Evolutionary conservation across 64 coral and sea anemone species (phyloP), one percentile per base, ranked within the genome.

Genomic region (Montipora sp.): DNA sequence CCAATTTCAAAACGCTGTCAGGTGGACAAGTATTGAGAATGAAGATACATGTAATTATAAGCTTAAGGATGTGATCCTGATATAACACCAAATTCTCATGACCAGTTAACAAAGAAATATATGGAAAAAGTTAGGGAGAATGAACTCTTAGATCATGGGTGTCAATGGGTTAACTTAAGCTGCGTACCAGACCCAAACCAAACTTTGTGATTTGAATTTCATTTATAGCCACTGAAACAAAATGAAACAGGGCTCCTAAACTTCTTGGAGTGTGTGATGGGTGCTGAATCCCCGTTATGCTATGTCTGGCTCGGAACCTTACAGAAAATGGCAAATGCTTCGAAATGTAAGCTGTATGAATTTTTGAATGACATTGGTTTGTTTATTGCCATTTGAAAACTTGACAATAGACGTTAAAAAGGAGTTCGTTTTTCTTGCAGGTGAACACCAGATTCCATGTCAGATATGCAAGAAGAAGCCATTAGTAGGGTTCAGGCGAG

Each of bases 241-340:
- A 89, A 95, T 83, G 91, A 88, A 96, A 95, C 96, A 77, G 85
- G 70, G 8, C 87, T 98, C 6, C 81, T 93, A 8, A 79, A 98
- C 78, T 98, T 96, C 47, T 59, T 98, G 59, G 96, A 98, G 59
- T 96, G 91, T 83, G 72, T 91, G 13, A 79, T 98, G 24, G 86
- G 91, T 0, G 94, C 81, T 43, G 94, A 99, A 4, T 75, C 97
- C n/a, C 97, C 97, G 3, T 73, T 86, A 3, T 90, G 88, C 5
- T 96, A 96, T 88, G 82, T 81, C 12, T 98, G 97, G 97, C 91
- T 98, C 0, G 90, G 94, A 45, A 95, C 97, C 16, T 21, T 98
- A 18, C 97, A 98, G 50, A 98, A 98, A 94, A 94, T 98, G 68
- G 87, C 90, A 5, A 94, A 89, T 71, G 94, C 94, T 86, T 76